Base-by-base conservation (phyloP, 2,797 vertebrate species). In the Setipinna tenuifilis region DNA sequence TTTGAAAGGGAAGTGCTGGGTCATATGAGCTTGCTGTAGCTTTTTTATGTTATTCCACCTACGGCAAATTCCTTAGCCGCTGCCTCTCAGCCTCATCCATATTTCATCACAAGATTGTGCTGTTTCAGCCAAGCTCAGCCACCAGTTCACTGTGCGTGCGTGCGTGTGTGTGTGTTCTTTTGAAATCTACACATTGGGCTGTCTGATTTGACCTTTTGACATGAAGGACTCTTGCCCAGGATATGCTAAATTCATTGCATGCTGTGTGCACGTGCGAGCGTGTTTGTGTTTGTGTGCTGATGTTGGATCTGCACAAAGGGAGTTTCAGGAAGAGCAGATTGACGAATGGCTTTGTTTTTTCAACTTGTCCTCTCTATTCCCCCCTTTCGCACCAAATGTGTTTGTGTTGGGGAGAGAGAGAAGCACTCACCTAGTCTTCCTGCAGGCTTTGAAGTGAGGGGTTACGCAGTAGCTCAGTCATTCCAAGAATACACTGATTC, bases 31-130 rank as follows among this genome's bases (percentile, higher is more conserved):
- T 19, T 75, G 16, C 28, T 35, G 68, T 19, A 11, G 23, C 62
- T 41, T 75, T 75, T 75, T 19, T 35, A 75, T 75, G 28, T 35
- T 31, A 75, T 75, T 75, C 68, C 68, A 75, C 68, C 68, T 75
- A 35, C 28, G 28, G 68, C 68, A 41, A 75, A 75, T 75, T 75
- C 68, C 68, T 75, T 41, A 35, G 68, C 68, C 31, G 68, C 28
- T 19, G 68, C 68, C 68, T 35, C 68, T 35, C 11, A 75, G 68
- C 31, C 68, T 75, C 68, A 19, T 75, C 35, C 68, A 75, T 75
- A 75, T 75, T 75, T 75, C 68, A 75, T 75, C 28, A 35, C 50
- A 35, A 41, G 68, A 35, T 16, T 71, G 61, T 71, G 68, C 68
- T 19, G 28, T 75, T 41, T 75, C 23, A 68, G 23, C 62, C 23